A percentile compares a stretch with the other conserved stretches of the same genome.
These are phyloP conservation scores for Seriola quinqueradiata DNA, from an alignment of 2,113 vertebrate genomes.

Conservation along the genomic window DNA sequence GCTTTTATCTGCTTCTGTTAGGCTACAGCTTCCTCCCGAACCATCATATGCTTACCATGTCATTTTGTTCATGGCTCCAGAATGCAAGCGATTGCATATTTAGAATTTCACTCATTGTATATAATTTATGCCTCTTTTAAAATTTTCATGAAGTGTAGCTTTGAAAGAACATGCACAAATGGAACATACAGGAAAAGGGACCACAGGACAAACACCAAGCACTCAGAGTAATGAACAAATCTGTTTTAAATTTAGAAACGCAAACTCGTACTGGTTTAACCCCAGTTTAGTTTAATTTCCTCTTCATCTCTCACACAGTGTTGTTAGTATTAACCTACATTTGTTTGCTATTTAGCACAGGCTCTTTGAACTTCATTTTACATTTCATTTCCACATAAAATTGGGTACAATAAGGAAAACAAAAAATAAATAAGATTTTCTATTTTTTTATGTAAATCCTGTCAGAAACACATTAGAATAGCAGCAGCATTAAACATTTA, in stretches of 20 bases:
- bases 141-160: constrained; percentile 57
- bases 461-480: background rate
- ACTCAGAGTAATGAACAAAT: constrained; percentile 6
- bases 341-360: background rate
- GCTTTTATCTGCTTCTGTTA: constrained; percentile 11
- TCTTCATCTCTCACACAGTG: background rate
- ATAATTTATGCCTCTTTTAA: constrained; percentile 63
- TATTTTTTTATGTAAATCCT: background rate
- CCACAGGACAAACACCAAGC: background rate
- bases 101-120: constrained; percentile 37
- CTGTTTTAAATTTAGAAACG: constrained; percentile 15
- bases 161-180: constrained; percentile 15
- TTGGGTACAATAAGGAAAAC: background rate
- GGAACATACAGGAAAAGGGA: background rate
- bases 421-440: background rate
- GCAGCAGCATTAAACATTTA: constrained; percentile 26
- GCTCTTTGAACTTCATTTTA: background rate
- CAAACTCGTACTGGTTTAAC: background rate
- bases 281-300: background rate
- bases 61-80: constrained; percentile 6
- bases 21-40: constrained; percentile 4
- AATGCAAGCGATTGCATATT: constrained; percentile 34
- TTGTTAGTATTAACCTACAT: background rate
- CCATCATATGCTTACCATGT: constrained; percentile 13
- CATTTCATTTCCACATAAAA: background rate